These are phyloP conservation scores for Lepeophtheirus nordmannii DNA, from an alignment of 2,888 invertebrate species.

Conservation along the genomic window DNA sequence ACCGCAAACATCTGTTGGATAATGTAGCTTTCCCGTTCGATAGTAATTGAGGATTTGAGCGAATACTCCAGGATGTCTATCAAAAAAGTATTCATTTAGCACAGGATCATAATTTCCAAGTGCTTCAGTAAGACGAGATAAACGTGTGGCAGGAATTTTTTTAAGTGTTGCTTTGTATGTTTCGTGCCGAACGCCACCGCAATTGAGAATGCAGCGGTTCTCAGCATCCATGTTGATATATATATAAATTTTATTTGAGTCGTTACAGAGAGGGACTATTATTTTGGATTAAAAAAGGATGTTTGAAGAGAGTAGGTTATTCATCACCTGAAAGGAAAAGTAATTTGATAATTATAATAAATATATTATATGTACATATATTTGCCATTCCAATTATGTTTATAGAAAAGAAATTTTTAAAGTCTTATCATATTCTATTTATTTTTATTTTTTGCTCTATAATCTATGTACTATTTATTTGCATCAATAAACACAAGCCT, in stretches of 20 bases:
- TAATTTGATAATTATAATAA: no score
- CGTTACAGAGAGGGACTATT: no score
- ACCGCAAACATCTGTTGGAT: conserved; percentile 96
- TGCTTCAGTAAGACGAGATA: conserved; percentile 70
- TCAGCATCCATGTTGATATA: conserved; percentile 71
- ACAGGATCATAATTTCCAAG: conserved; percentile 98
- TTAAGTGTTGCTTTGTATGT: conserved; percentile 63
- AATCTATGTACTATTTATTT: no score
- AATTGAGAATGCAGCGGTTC: conserved; percentile 95
- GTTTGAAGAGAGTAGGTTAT: no score
- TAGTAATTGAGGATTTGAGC: conserved; percentile 94
- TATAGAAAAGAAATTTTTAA: no score
- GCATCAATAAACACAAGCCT: no score
- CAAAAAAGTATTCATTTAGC: conserved; percentile 98
- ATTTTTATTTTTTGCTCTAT: no score
- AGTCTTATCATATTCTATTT: no score
- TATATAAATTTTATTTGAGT: conserved; percentile 63
- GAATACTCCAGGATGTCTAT: conserved; percentile 89
- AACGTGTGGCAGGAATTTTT: conserved; percentile 88
- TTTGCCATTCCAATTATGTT: no score
- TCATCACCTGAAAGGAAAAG: no score
- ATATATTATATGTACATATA: no score
- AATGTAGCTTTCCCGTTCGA: conserved; percentile 93
- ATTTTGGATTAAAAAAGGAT: no score
- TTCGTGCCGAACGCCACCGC: conserved; percentile 93